Evolutionary conservation across 23 tunicate genomes (phyloP), one percentile per base, ranked within the genome.

Genomic region (Halocynthia roretzi): DNA sequence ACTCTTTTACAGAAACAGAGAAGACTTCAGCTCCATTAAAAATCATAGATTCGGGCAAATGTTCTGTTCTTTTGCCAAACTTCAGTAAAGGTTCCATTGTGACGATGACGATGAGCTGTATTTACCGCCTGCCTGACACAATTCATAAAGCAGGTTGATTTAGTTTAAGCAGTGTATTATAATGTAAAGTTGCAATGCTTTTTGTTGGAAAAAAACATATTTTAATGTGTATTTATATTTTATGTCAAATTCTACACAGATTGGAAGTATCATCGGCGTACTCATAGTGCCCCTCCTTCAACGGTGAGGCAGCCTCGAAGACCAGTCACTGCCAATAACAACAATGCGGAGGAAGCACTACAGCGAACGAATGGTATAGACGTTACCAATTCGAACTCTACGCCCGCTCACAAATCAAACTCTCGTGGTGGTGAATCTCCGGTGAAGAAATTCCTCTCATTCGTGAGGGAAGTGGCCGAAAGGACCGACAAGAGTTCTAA

Each of bases 201-300:
- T 58, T 14, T 4, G n/a, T 14, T 14, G 15, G 15, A 14, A 4
- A 2, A 15, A 14, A 58, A 58, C 1, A 58, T 58, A n/a, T n/a
- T 58, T 58, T 65, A 0, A 20, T 65, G 31, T 65, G n/a, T 65
- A 15, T 65, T 65, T 65, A 65, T 17, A 60, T 17, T 17, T 15
- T n/a, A 15, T 17, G 64, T 15, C 1, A 17, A 60, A 15, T 60
- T 60, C 17, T 60, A 60, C 1, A 18, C 78, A 74, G 78, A 48
- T 74, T 54, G 9, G 31, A 53, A 54, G 50, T 17, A 63, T 23
- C 96, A 89, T 56, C 84, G 96, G 10, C 82, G 96, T 5, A 89
- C 89, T 6, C 78, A 84, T 54, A 89, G 96, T 68, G 96, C 96
- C 17, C 96, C 96, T 1, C 82, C 83, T 7, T 74, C 81, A 7